Evolutionary conservation across 2,888 invertebrate species (phyloP), one percentile per base, ranked within the genome.

Genomic region (Hedya salicella): DNA sequence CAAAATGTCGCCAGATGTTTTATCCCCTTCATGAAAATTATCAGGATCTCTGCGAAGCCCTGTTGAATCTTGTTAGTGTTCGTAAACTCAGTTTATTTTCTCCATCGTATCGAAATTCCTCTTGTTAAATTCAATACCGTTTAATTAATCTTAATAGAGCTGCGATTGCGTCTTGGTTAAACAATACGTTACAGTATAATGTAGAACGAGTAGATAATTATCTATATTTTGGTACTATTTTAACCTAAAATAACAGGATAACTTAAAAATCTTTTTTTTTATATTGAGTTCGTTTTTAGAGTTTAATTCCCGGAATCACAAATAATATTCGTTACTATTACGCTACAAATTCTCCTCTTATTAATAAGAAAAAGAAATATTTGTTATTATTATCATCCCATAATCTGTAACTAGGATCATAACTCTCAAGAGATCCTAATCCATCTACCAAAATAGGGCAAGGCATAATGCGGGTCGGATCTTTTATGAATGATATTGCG

Each of bases 1-100:
- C 53, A 69, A 69, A 69, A 54, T 62, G 65, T 54, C 70, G 61
- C 56, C 70, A 66, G 69, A 67, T 68, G 69, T 42, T 60, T 61
- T 46, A 42, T 60, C 64, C 40, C 54, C 14, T 50, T 60, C 59
- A 56, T 50, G 25, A 36, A 56, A 17, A 54, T 65, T 68, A 39
- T 39, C 36, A 52, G 40, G 52, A 54, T 25, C 25, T 46, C 53
- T 14, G 46, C 54, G 49, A 39, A 30, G 32, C 19, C 21, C 40
- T 48, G 40, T 54, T 49, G 14, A 60, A 61, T 42, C 53, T 49
- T 61, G 53, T 60, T 59, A 52, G 44, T 59, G 54, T 42, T 62
- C n/a, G 21, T 14, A 52, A 59, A 52, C 52, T 25, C 36, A 13
- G 46, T 53, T 59, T 53, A 30, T 65, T 52, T 52, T 44, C 14